Percentiles rank a stretch among this genome's conserved stretches.
phyloP scores from a whole-genome alignment of 2,113 vertebrate genomes.

The Neodon shergylaensis region DNA sequence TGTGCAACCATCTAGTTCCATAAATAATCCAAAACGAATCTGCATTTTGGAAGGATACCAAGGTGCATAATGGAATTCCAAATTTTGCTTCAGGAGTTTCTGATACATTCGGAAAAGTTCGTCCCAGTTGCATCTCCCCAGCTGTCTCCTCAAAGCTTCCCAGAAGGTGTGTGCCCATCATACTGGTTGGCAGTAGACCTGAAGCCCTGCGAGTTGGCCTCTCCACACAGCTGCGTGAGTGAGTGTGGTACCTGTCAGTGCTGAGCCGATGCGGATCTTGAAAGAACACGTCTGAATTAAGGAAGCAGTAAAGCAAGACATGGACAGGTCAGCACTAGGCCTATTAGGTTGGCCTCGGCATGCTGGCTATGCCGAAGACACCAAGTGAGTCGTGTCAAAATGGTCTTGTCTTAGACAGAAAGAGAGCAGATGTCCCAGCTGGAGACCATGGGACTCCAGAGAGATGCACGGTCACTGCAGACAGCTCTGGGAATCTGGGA shows the following conservation, averaged over 20 bases:
- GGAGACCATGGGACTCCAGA: background rate
- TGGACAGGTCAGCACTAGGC: background rate
- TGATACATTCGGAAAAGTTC: constrained; percentile 8
- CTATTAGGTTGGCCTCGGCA: background rate
- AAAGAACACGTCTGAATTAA: background rate
- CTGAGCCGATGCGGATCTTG: background rate
- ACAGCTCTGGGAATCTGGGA: background rate
- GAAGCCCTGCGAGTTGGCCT: background rate
- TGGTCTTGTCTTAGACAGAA: background rate
- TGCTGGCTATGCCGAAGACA: background rate
- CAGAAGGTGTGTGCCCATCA: background rate
- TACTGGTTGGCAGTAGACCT: background rate
- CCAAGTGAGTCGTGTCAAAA: background rate
- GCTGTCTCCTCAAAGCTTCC: background rate
- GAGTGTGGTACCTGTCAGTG: background rate
- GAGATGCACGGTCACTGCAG: background rate
- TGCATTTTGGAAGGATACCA: constrained; percentile 38
- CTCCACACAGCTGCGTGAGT: background rate
- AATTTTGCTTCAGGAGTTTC: background rate
- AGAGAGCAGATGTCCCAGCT: background rate
- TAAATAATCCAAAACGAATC: constrained; percentile 67
- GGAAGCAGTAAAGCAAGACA: background rate
- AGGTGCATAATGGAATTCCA: constrained; percentile 31
- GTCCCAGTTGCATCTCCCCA: background rate
- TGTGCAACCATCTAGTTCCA: background rate